Base-by-base conservation (phyloP, 2,797 vertebrate genomes). In the Nyctalus aviator region DNA sequence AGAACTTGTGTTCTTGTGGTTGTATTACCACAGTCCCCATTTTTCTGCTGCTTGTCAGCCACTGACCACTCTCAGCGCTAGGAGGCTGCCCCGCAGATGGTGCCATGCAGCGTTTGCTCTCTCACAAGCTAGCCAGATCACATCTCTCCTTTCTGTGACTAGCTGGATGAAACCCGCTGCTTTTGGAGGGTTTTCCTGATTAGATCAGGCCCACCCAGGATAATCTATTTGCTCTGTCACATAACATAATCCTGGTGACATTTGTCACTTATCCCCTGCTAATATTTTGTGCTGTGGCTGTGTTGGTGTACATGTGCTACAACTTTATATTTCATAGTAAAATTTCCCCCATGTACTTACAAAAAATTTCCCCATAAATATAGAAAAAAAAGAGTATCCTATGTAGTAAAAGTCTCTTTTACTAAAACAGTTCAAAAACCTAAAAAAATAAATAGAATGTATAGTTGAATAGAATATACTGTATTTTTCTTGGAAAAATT, bases 1-100 rank as follows among this genome's bases (percentile, higher is more conserved):
- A 93, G 62, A 88, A 86, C 20, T 89, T 37, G 32, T 48, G 69
- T 94, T 41, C 46, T n/a, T 73, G 50, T 89, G 35, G 18, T 25
- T 84, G 21, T 30, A 50, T 23, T 32, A 53, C 6, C 7, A 9
- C 48, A 32, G 9, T 59, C 21, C 48, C 53, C 1, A 2, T 84
- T 77, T 79, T 57, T 20, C 46, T 91, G 41, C 27, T 2, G 41
- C 13, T 13, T 78, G 10, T 85, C 44, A 79, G 44, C 30, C 2
- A 12, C 13, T 62, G 35, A 53, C 41, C 27, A 21, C 15, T 68
- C 8, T 77, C 15, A 37, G 44, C 10, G 37, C 32, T 64, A 44
- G 41, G 32, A 78, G 10, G 4, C 32, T 41, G 8, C 66, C n/a
- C 17, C 5, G 1, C 2, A 15, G 30, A 35, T 59, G 71, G 37